Evolutionary conservation across 2,888 invertebrate species (phyloP).

Genomic region (Harmothoe impar): DNA sequence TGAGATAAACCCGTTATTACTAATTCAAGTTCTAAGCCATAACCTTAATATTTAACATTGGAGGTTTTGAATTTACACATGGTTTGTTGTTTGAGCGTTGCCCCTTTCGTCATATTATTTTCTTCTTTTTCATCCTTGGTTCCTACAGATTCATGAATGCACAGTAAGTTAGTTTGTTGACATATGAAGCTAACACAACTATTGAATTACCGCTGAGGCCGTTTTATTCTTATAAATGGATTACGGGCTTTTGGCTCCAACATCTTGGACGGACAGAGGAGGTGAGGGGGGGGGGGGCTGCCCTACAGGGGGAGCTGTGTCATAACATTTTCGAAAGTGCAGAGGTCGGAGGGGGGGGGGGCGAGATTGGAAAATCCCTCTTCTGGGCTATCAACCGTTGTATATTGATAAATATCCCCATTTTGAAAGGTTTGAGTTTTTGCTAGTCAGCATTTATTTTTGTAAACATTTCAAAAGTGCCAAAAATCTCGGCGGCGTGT

Average conservation of each 20-base stretch:
- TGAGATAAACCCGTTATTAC: background rate
- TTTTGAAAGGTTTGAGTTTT: no score
- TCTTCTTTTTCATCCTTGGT: background rate
- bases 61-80: no score
- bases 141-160: constrained; percentile 38
- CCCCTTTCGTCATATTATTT: background rate
- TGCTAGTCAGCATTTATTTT: no score
- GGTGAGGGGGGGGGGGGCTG: no score
- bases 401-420: no score
- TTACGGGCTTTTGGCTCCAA: background rate
- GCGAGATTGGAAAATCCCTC: no score
- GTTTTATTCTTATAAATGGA: background rate
- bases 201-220: background rate
- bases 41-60: background rate
- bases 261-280: no score
- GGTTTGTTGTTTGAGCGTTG: background rate
- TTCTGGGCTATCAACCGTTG: no score
- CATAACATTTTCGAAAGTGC: background rate
- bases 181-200: background rate
- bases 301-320: background rate
- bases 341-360: background rate
- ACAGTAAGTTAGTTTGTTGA: constrained; percentile 35
- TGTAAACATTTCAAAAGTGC: no score
- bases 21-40: background rate
- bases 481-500: no score